Conservation (phyloP, 2,888 invertebrate species). For the Drosophila putrida region DNA sequence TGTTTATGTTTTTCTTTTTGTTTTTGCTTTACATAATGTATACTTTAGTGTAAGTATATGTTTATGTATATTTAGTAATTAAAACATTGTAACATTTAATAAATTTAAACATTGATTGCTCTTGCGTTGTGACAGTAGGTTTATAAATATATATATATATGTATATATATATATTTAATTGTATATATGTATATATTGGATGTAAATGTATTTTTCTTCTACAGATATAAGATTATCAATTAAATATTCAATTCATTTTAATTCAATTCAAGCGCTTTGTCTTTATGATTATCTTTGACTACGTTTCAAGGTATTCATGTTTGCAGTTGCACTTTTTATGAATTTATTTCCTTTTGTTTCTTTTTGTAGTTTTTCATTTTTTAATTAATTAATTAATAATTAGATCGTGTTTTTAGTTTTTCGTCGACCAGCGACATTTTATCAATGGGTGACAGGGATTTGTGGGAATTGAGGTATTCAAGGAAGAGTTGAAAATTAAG, state of each 20-base stretch:
- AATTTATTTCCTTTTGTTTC: neutral
- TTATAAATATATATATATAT: constrained; percentile 26
- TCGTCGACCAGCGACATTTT: constrained; percentile 80
- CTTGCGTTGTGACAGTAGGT: constrained; percentile 74
- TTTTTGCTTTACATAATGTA: constrained; percentile 24
- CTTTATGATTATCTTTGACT: constrained; percentile 57
- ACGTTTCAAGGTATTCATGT: constrained; percentile 31
- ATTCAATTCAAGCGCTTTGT: constrained; percentile 35
- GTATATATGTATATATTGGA: constrained; percentile 51
- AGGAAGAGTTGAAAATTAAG: constrained; percentile 8
- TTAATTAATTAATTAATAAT: constrained; percentile 13
- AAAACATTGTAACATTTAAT: constrained; percentile 63
- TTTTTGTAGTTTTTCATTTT: neutral
- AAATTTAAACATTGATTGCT: constrained; percentile 78
- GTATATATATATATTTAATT: constrained; percentile 21
- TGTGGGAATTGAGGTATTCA: neutral
- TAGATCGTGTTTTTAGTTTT: constrained; percentile 40
- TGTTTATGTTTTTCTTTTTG: too few species aligned
- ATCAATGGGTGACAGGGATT: constrained; percentile 28
- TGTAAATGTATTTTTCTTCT: constrained; percentile 12
- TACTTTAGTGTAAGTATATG: constrained; percentile 30
- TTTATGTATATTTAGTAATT: constrained; percentile 43
- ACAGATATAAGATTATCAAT: constrained; percentile 11
- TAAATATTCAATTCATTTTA: neutral
- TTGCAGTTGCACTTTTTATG: constrained; percentile 21